Evolutionary conservation across 1,140 invertebrate species (phyloP).

Genomic region (Aphidius ervi): DNA sequence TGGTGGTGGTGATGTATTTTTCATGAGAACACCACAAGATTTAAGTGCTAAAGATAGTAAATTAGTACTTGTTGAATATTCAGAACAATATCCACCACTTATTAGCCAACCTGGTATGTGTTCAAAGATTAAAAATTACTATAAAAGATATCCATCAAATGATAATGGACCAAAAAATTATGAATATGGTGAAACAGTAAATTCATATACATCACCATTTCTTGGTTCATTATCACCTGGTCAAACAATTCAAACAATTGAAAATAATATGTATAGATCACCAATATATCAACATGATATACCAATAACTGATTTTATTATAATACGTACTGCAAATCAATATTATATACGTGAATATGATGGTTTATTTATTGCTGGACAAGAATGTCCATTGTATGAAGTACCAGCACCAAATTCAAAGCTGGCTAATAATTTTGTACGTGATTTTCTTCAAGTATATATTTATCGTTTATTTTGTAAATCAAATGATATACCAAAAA

Average conservation of each 20-base stretch:
- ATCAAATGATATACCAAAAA: slow-evolving; percentile 79
- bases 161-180: slow-evolving; percentile 84
- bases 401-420: slow-evolving; percentile 99
- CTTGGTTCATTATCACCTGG: slow-evolving; percentile 89
- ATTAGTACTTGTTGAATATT: slow-evolving; percentile 90
- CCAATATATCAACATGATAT: slow-evolving; percentile 91
- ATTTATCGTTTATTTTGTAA: slow-evolving; percentile 99
- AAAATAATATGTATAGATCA: slow-evolving; percentile 97
- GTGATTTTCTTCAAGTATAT: slow-evolving; percentile 97
- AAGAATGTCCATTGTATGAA: slow-evolving; percentile 95
- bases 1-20: slow-evolving; percentile 97
- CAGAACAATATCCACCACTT: slow-evolving; percentile 95
- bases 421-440: slow-evolving; percentile 94
- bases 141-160: slow-evolving; percentile 64
- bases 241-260: slow-evolving; percentile 87
- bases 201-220: slow-evolving; percentile 96
- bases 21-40: slow-evolving; percentile 96
- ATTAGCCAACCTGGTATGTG: slow-evolving; percentile 98
- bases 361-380: slow-evolving; percentile 87
- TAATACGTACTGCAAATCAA: slow-evolving; percentile 86
- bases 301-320: slow-evolving; percentile 82
- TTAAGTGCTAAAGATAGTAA: slow-evolving; percentile 93
- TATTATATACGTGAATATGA: slow-evolving; percentile 91
- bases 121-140: slow-evolving; percentile 98
- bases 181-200: slow-evolving; percentile 91